Evolutionary conservation across 2,797 vertebrate species (phyloP).

Genomic region (Enteromius viviparus): DNA sequence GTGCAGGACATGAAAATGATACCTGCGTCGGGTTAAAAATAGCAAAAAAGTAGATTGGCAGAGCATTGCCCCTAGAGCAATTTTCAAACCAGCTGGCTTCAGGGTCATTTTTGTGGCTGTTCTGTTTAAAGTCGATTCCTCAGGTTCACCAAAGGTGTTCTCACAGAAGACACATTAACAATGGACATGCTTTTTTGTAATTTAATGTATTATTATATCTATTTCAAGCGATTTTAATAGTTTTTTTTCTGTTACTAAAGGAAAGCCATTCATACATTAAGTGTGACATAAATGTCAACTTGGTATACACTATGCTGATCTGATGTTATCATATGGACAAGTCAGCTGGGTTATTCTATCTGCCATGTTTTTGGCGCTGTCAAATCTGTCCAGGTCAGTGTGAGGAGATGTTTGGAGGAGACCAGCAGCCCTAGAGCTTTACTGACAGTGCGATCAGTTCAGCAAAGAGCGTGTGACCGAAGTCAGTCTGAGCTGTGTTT

Average conservation of each 20-base stretch:
- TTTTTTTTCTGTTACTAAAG: background rate
- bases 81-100: background rate
- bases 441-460: background rate
- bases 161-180: background rate
- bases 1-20: background rate
- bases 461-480: conserved; percentile 3
- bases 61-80: no score
- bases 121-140: background rate
- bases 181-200: background rate
- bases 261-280: background rate
- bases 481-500: conserved; percentile 20
- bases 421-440: conserved; percentile 1
- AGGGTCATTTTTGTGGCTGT: background rate
- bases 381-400: conserved; percentile 10
- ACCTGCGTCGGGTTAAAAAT: background rate
- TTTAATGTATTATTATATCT: background rate
- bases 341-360: background rate
- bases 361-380: background rate
- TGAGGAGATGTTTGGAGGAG: background rate
- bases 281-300: background rate
- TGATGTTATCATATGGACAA: background rate
- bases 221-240: background rate
- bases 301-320: background rate
- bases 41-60: background rate
- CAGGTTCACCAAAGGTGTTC: background rate